Percentiles rank a stretch among this genome's conserved stretches.
phyloP scores from a whole-genome alignment of 2,113 vertebrate species.

The Mobula hypostoma region DNA sequence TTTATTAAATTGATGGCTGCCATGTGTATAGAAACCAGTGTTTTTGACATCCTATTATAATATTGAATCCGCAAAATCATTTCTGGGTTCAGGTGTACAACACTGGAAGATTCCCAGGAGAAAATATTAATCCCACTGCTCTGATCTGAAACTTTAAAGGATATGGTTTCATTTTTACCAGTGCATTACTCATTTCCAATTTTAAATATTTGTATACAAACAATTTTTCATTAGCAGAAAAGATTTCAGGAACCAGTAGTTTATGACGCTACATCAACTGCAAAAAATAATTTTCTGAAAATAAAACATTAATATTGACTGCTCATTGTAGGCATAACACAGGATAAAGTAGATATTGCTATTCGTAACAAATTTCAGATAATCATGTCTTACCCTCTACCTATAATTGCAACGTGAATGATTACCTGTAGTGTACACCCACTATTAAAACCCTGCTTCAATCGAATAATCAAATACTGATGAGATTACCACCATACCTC shows the following conservation, averaged over 20 bases:
- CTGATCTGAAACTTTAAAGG: background rate
- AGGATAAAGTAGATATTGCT: background rate
- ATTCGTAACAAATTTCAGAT: background rate
- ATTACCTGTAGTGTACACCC: background rate
- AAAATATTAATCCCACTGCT: background rate
- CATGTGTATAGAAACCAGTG: background rate
- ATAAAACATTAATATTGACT: background rate
- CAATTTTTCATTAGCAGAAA: background rate
- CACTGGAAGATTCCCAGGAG: background rate
- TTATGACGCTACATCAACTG: background rate
- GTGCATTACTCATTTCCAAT: background rate
- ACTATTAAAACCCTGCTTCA: background rate
- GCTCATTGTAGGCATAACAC: background rate
- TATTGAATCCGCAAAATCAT: background rate
- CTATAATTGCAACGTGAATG: background rate
- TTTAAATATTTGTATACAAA: background rate
- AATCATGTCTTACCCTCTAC: background rate
- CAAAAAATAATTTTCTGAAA: background rate
- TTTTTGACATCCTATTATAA: background rate
- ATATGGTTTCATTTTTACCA: too few species aligned
- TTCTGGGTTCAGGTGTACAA: background rate
- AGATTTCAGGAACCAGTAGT: background rate
- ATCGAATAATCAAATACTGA: background rate
- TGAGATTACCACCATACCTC: slow-evolving; percentile 25
- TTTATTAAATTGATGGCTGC: background rate